Conservation (phyloP, 2,113 vertebrate species). For the Channa argus region DNA sequence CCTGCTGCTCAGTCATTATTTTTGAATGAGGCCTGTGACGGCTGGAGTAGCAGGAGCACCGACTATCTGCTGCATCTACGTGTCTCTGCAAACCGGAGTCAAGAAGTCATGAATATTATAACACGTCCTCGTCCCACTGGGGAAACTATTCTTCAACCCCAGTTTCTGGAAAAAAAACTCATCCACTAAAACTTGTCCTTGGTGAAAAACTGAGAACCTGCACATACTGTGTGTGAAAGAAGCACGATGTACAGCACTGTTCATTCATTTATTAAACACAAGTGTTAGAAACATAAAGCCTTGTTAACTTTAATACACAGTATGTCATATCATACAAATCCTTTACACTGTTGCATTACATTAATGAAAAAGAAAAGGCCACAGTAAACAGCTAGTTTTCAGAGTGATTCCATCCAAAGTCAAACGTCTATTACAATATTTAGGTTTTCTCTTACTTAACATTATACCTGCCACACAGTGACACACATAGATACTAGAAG, state of each 20-base stretch:
- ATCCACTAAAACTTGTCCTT: too few species aligned
- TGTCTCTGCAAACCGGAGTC: conserved; percentile 41
- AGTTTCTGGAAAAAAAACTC: too few species aligned
- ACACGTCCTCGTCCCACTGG: not conserved
- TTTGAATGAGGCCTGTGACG: conserved; percentile 59
- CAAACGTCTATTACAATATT: conserved; percentile 59
- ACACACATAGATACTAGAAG: conserved; percentile 56
- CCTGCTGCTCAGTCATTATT: conserved; percentile 60
- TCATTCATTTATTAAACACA: conserved; percentile 76
- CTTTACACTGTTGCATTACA: conserved; percentile 72
- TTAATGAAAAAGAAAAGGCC: conserved; percentile 76
- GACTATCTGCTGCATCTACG: conserved; percentile 12
- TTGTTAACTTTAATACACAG: conserved; percentile 63
- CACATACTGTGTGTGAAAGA: too few species aligned
- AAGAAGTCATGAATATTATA: not conserved
- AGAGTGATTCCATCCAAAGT: conserved; percentile 68
- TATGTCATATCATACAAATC: conserved; percentile 65
- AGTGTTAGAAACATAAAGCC: conserved; percentile 75
- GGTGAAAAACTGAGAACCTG: too few species aligned
- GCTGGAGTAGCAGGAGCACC: conserved; percentile 11
- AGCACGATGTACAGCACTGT: conserved; percentile 36
- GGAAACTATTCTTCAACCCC: not conserved
- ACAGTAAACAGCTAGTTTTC: conserved; percentile 68
- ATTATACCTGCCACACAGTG: conserved; percentile 56
- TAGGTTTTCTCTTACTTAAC: conserved; percentile 32